Evolutionary conservation across 2,888 invertebrate species (phyloP).

Genomic region (Drosophila recens): DNA sequence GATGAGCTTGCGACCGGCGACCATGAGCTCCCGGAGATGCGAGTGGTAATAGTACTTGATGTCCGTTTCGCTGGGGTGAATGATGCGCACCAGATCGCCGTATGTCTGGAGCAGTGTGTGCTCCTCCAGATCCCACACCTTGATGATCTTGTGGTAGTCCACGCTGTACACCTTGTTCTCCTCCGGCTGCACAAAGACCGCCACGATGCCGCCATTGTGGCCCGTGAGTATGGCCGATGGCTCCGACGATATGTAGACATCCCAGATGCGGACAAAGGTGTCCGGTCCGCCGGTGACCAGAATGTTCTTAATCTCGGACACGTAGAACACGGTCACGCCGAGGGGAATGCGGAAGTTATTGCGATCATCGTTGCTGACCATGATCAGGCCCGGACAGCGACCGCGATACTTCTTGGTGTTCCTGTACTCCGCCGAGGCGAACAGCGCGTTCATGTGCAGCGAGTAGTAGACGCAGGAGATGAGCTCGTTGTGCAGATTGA

Average conservation of each 20-base stretch:
- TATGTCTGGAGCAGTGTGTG: conserved; percentile 90
- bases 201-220: conserved; percentile 89
- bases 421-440: conserved; percentile 89
- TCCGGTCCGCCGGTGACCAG: conserved; percentile 92
- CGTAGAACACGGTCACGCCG: conserved; percentile 88
- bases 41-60: conserved; percentile 89
- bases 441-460: conserved; percentile 88
- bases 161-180: conserved; percentile 90
- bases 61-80: conserved; percentile 88
- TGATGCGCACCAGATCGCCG: conserved; percentile 88
- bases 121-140: conserved; percentile 91
- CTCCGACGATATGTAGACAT: conserved; percentile 90
- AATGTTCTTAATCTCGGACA: conserved; percentile 87
- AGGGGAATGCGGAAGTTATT: conserved; percentile 81
- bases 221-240: conserved; percentile 88
- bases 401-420: conserved; percentile 82
- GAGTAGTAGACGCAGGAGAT: conserved; percentile 90
- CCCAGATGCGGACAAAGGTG: conserved; percentile 91
- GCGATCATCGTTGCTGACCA: conserved; percentile 74
- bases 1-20: conserved; percentile 89
- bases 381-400: conserved; percentile 80
- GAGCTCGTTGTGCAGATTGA: conserved; percentile 88
- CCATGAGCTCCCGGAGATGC: conserved; percentile 88
- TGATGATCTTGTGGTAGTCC: conserved; percentile 89
- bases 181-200: conserved; percentile 88